Base-by-base conservation (phyloP, 1,140 invertebrate species). In the Oreohelix idahoensis region DNA sequence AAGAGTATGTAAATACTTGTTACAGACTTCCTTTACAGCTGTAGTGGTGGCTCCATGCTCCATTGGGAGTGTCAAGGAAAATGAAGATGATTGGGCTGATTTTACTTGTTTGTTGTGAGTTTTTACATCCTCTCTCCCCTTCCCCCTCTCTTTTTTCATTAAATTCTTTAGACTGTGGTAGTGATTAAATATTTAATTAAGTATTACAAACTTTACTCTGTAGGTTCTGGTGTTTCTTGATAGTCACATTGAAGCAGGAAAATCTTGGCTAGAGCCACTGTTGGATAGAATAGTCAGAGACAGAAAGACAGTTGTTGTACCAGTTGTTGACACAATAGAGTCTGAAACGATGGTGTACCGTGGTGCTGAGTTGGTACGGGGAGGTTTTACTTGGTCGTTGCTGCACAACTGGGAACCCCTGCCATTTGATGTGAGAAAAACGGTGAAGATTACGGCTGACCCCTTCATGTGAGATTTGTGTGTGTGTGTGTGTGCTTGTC, bases 151-250 rank as follows among this genome's bases (percentile, higher is more conserved):
- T n/a, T n/a, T n/a, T n/a, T n/a, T n/a, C n/a, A n/a, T n/a, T n/a
- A n/a, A n/a, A n/a, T n/a, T n/a, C n/a, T n/a, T n/a, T n/a, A n/a
- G n/a, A n/a, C n/a, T n/a, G n/a, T n/a, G n/a, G n/a, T n/a, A n/a
- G n/a, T n/a, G n/a, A n/a, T n/a, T n/a, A n/a, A n/a, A n/a, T n/a
- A n/a, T n/a, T n/a, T n/a, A n/a, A n/a, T n/a, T n/a, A n/a, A n/a
- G n/a, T n/a, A n/a, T n/a, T n/a, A n/a, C 17, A 8, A 49, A 11
- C 45, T 49, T 17, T 78, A 26, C 36, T 71, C 70, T 78, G 66
- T 97, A 99, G 92, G 97, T 99, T 0, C 94, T 99, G 38, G 98
- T 98, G 23, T 99, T 98, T 93, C 94, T 99, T 70, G 98, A 99
- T 93, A 98, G 97, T 63, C 98, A 99, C 93, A 98, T 97, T 93